A percentile compares a stretch with the other conserved stretches of the same genome.
Evolutionary conservation across 2,888 invertebrate species (phyloP).

Genomic region (Onchidella celtica): DNA sequence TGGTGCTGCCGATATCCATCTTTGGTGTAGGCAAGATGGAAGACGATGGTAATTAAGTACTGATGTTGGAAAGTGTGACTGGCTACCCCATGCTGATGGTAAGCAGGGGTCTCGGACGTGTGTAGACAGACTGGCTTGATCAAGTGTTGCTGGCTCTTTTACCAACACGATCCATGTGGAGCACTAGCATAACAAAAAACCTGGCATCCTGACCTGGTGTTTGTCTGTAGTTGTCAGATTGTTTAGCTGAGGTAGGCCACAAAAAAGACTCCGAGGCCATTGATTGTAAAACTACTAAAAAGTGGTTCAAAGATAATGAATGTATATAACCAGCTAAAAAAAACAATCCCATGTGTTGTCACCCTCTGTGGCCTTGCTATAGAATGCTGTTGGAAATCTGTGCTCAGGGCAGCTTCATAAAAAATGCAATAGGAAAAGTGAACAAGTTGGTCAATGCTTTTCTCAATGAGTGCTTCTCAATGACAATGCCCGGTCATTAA

Average conservation of each 20-base stretch:
- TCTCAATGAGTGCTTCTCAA: slow-evolving; percentile 17
- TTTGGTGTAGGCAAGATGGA: slow-evolving; percentile 1
- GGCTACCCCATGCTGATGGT: neutral
- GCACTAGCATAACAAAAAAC: neutral
- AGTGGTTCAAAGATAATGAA: neutral
- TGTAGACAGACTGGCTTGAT: slow-evolving; percentile 20
- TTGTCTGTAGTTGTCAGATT: neutral
- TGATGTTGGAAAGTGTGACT: slow-evolving; percentile 17
- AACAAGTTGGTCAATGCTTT: slow-evolving; percentile 1
- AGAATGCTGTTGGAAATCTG: slow-evolving; percentile 26
- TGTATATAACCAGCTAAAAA: slow-evolving; percentile 21
- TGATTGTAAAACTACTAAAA: neutral
- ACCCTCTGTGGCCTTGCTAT: neutral
- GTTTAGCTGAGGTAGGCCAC: neutral
- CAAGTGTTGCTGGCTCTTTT: neutral
- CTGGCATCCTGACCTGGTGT: neutral
- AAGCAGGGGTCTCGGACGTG: neutral
- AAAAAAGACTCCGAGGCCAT: neutral
- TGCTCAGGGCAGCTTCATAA: neutral
- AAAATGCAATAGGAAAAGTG: neutral
- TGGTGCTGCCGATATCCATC: slow-evolving; percentile 2
- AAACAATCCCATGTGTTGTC: neutral
- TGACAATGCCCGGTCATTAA: neutral
- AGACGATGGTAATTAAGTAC: neutral
- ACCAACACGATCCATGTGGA: neutral